A percentile compares a stretch with the other conserved stretches of the same genome.
Evolutionary conservation across 2,888 invertebrate genomes (phyloP).

Genomic region (Clepsis dumicolana): DNA sequence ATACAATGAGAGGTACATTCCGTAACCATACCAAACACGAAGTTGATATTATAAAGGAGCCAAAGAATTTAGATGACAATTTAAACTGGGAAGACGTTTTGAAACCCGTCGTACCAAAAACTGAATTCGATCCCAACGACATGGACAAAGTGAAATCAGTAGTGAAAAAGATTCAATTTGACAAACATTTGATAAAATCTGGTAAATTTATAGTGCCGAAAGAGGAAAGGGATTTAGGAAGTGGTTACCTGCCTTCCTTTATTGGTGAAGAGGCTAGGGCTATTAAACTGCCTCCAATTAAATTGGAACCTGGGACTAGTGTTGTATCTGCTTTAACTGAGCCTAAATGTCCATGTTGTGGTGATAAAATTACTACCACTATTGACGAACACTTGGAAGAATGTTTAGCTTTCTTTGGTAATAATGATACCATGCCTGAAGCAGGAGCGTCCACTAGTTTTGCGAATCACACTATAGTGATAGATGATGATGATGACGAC

Average conservation of each 20-base stretch:
- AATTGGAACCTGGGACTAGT: slow-evolving; percentile 54
- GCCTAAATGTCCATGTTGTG: slow-evolving; percentile 79
- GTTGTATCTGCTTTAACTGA: slow-evolving; percentile 40
- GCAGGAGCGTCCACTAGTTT: slow-evolving; percentile 61
- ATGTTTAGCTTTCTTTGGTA: slow-evolving; percentile 78
- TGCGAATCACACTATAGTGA: slow-evolving; percentile 58
- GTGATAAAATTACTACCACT: slow-evolving; percentile 58
- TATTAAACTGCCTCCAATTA: slow-evolving; percentile 49
- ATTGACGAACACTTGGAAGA: slow-evolving; percentile 81
- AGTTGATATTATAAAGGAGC: slow-evolving; percentile 1
- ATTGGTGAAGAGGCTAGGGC: slow-evolving; percentile 44
- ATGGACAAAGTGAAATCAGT: slow-evolving; percentile 48
- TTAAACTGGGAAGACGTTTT: slow-evolving; percentile 24
- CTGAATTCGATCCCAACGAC: slow-evolving; percentile 44
- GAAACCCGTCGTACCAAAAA: slow-evolving; percentile 23
- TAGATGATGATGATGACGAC: slow-evolving; percentile 67
- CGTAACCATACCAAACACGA: slow-evolving; percentile 1
- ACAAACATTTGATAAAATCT: slow-evolving; percentile 46
- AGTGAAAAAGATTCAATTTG: slow-evolving; percentile 47
- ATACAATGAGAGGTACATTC: slow-evolving; percentile 19
- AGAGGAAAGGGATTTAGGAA: slow-evolving; percentile 43
- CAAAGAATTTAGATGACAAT: slow-evolving; percentile 18
- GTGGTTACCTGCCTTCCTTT: slow-evolving; percentile 47
- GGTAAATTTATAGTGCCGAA: slow-evolving; percentile 46
- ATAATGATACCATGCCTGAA: slow-evolving; percentile 73